Percentiles rank a stretch among this genome's conserved stretches.
Conservation (phyloP, 2,888 invertebrate genomes). For the Rambutsinella grinnellia region DNA sequence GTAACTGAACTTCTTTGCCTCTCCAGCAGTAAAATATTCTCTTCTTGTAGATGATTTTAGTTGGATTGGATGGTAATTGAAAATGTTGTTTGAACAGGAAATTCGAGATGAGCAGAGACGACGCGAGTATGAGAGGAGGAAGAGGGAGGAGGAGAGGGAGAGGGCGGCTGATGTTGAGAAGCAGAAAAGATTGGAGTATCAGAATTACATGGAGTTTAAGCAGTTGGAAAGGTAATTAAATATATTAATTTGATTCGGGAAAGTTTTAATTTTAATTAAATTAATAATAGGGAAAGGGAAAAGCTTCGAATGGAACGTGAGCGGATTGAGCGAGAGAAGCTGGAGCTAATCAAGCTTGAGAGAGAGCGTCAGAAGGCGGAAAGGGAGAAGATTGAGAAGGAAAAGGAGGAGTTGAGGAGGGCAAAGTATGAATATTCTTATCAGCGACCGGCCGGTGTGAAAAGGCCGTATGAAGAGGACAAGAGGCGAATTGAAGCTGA, state of each 20-base stretch:
- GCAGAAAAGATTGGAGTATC: constrained; percentile 67
- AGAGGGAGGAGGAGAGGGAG: constrained; percentile 85
- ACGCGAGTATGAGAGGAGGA: constrained; percentile 59
- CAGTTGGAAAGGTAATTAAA: constrained; percentile 34
- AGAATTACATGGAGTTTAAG: constrained; percentile 64
- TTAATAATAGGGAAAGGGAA: constrained; percentile 76
- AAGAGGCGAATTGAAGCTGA: constrained; percentile 8
- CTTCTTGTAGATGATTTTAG: too few relatives aligned
- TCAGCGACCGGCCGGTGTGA: constrained; percentile 30
- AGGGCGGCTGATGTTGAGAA: constrained; percentile 75
- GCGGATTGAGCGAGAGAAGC: constrained; percentile 88
- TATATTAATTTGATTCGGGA: too few relatives aligned
- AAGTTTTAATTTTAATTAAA: constrained; percentile 2
- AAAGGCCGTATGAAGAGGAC: constrained; percentile 52
- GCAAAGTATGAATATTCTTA: constrained; percentile 50
- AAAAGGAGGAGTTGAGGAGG: constrained; percentile 86
- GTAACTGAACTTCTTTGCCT: too few relatives aligned
- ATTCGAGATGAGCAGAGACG: constrained; percentile 81
- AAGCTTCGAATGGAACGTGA: constrained; percentile 87
- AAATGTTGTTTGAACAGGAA: too few relatives aligned
- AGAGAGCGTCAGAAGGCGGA: constrained; percentile 84
- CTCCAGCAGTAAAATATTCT: too few relatives aligned
- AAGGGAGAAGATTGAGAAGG: constrained; percentile 73
- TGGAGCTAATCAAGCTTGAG: constrained; percentile 85
- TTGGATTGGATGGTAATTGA: too few relatives aligned